phyloP scores from a whole-genome alignment of 2,797 vertebrate genomes.

The Linurgus olivaceus region DNA sequence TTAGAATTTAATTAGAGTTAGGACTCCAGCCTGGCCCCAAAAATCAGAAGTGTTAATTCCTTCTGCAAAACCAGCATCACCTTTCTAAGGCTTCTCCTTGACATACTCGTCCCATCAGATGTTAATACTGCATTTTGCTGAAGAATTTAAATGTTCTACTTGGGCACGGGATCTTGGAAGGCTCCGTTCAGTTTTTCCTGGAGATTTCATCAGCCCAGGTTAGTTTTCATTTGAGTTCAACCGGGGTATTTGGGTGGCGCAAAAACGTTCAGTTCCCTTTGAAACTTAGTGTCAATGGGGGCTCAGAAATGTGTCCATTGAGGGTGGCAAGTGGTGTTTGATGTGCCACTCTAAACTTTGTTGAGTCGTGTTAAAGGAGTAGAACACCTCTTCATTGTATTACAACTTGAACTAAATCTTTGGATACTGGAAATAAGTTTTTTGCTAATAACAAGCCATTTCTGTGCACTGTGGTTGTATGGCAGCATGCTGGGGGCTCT shows the following conservation, averaged over 20 bases:
- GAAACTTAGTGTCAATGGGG: rapidly evolving
- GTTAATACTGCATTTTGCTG: background rate
- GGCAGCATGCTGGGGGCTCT: background rate
- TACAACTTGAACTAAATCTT: background rate
- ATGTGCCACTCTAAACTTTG: background rate
- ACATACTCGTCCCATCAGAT: background rate
- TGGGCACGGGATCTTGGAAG: background rate
- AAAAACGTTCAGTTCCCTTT: background rate
- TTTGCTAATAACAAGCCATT: background rate
- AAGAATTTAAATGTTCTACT: background rate
- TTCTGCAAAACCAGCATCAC: background rate
- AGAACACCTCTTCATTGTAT: background rate
- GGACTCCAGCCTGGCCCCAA: background rate
- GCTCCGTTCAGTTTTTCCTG: background rate
- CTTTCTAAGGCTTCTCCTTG: background rate
- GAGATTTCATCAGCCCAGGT: background rate
- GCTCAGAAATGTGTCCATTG: background rate
- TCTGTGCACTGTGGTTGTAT: background rate
- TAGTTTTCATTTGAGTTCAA: background rate
- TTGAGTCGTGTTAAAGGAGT: background rate
- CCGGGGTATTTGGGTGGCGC: background rate
- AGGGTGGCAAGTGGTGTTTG: background rate
- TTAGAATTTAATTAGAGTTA: conserved; percentile 29
- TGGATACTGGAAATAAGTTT: background rate
- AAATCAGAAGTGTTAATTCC: background rate